Evolutionary conservation across 2,113 vertebrate genomes (phyloP), one percentile per base, ranked within the genome.

Genomic region (Vidua macroura): DNA sequence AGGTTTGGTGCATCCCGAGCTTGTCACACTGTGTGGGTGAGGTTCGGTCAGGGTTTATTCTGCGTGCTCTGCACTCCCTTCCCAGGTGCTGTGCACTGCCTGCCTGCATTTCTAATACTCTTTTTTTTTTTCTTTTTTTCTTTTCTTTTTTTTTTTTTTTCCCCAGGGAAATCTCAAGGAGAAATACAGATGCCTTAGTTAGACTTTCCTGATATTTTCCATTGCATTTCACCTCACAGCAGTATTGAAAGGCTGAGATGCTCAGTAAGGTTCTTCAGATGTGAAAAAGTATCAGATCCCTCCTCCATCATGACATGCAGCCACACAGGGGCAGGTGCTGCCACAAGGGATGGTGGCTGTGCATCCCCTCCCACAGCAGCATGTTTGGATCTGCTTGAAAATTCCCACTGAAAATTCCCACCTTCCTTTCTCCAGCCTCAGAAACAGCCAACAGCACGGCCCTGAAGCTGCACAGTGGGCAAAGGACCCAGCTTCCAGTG

Each of bases 401-500:
- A 35, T 35, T 35, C 56, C 43, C 11, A 6, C 66, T 7, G 28
- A 35, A 88, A n/a, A 63, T 46, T 37, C 35, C 21, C 68, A 20
- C 27, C 49, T 90, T 68, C 11, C 2, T 31, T 4, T 28, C 2
- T 4, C 28, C 15, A 11, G 37, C 76, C 37, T 81, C 66, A 78
- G 52, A 13, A 13, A 35, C 8, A 35, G 44, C 33, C 63, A 53
- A 11, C 0, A 4, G 41, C 0, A 0, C n/a, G 6, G 63, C 15
- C 56, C 51, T 20, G 39, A 10, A 30, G 63, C 53, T 70, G 63
- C 5, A 39, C 14, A 35, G 67, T 6, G 31, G 76, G 53, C 48
- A 69, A 44, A 2, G 23, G 46, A 62, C 10, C 22, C 68, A 30
- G 72, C 51, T 33, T 25, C 7, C 60, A n/a, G 37, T 1, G 8